Evolutionary conservation across 2,113 vertebrate species (phyloP).

Genomic region (Physeter macrocephalus): DNA sequence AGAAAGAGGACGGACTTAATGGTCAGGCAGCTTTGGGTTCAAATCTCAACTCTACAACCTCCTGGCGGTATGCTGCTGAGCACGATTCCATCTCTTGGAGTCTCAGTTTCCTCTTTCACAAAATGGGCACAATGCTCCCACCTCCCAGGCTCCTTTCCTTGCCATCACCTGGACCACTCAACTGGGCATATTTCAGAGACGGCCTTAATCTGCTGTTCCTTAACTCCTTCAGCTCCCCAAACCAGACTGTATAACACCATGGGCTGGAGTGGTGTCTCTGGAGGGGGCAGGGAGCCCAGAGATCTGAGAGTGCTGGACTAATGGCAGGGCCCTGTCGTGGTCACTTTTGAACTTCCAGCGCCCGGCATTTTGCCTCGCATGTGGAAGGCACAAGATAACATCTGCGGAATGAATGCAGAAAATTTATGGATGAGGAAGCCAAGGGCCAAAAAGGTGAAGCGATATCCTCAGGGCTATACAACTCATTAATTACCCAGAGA

Average conservation of each 20-base stretch:
- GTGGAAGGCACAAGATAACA: background rate
- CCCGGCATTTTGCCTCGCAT: background rate
- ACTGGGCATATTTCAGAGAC: background rate
- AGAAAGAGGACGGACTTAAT: background rate
- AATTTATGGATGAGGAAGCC: background rate
- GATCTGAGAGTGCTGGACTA: background rate
- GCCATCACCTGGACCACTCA: background rate
- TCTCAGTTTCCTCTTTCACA: background rate
- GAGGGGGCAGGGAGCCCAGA: background rate
- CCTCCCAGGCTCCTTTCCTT: background rate
- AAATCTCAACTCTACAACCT: background rate
- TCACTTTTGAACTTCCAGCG: background rate
- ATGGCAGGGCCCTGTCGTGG: background rate
- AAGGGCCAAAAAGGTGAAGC: background rate
- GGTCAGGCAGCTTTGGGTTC: background rate
- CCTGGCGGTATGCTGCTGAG: background rate
- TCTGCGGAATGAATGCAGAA: background rate
- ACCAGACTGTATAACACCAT: background rate
- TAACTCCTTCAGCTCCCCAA: background rate
- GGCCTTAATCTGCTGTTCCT: background rate
- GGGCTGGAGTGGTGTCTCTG: background rate
- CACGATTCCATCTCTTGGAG: background rate
- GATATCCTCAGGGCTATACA: background rate
- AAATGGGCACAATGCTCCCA: background rate
- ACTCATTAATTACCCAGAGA: background rate